Percentiles rank a stretch among this genome's conserved stretches.
Conservation (phyloP, 2,113 vertebrate genomes). For the Ameiurus melas region DNA sequence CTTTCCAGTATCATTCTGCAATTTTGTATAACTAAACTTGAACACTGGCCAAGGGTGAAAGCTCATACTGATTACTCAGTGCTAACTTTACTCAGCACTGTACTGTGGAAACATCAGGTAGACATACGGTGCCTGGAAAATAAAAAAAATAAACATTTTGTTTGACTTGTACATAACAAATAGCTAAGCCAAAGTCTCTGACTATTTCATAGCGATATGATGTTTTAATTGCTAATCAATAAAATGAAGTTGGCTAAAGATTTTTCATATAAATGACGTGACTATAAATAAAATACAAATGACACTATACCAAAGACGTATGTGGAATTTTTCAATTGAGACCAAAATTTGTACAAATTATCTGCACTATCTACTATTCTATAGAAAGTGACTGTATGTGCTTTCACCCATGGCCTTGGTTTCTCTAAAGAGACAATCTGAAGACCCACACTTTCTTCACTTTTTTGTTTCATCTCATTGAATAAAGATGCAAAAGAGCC, state of each 20-base stretch:
- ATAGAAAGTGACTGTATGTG: slow-evolving; percentile 2
- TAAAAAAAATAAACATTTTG: slow-evolving; percentile 2
- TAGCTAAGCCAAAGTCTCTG: background rate
- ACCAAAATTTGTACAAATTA: background rate
- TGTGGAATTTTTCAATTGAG: background rate
- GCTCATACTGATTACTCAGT: background rate
- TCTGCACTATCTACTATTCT: background rate
- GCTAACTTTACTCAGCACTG: background rate
- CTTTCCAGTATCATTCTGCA: slow-evolving; percentile 27
- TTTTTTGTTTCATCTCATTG: slow-evolving; percentile 2
- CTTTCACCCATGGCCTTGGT: slow-evolving; percentile 1
- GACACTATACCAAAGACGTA: background rate
- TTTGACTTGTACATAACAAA: background rate
- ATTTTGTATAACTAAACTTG: slow-evolving; percentile 26
- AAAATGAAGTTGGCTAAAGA: background rate
- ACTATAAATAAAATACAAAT: background rate
- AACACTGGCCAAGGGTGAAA: slow-evolving; percentile 18
- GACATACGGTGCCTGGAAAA: background rate
- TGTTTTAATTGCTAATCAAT: background rate
- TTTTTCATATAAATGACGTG: background rate
- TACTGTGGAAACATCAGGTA: background rate
- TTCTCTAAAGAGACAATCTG: slow-evolving; percentile 29
- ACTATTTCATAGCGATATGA: background rate
- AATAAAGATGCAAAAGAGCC: slow-evolving; percentile 8
- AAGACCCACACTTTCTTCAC: background rate